Evolutionary conservation across 2,113 vertebrate genomes (phyloP), one percentile per base, ranked within the genome.

Genomic region (Plectropomus leopardus): DNA sequence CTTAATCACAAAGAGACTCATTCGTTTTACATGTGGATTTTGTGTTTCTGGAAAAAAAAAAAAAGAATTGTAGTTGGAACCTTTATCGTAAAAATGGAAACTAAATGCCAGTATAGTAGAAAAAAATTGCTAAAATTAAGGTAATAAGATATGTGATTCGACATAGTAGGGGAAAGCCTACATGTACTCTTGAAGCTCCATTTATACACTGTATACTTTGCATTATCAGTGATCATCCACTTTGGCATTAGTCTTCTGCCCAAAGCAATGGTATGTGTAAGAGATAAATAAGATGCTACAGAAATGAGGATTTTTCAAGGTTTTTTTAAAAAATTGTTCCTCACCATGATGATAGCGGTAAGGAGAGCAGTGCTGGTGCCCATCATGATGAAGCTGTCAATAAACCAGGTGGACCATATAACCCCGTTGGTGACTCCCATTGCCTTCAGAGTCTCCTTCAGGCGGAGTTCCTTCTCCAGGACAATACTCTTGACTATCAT

Each of bases 371-470:
- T 98, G 94, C 97, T 98, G 68, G 93, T 76, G 9, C 95, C 83
- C 97, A 98, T 99, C 88, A 97, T 92, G 58, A 94, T 54, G 77
- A 99, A 98, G 90, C 96, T 99, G 95, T 99, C 98, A 19, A 98
- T 95, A 77, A 99, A 99, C 98, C 97, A 99, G 13, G 97, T 95
- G 84, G 93, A 97, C 98, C 98, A 99, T 76, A 99, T 96, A 66
- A 97, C 96, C 0, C 95, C 93, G 0, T 96, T 98, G 19, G 96
- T 95, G 72, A 99, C 92, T 10, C 98, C 97, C 66, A 95, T 95
- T 72, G 95, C 96, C 90, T 97, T 99, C 85, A 99, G 92, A 0
- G 95, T 97, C 89, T 99, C 98, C 88, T 98, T 99, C 72, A 99
- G 93, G 15, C 95, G 95, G 76, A 96, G 90, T 73, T 99, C 98